These are phyloP conservation scores for Cephus pygmeus DNA, from an alignment of 2,888 invertebrate species.

Conservation along the genomic window DNA sequence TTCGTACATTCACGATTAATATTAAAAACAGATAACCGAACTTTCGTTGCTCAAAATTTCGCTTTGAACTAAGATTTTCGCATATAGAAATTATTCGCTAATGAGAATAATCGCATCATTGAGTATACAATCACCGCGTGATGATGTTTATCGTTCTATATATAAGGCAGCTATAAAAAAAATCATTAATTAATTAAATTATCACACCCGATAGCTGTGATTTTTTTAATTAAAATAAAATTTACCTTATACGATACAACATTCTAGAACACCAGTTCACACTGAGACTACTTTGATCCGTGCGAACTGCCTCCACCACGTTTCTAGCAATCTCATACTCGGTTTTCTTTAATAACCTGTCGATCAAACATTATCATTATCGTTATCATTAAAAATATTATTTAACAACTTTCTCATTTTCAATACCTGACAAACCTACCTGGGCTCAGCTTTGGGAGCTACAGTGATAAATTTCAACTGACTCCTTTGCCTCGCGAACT, in stretches of 20 bases:
- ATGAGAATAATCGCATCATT: slow-evolving; percentile 38
- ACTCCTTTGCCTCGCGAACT: slow-evolving; percentile 42
- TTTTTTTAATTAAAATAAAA: slow-evolving; percentile 8
- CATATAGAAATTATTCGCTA: slow-evolving; percentile 11
- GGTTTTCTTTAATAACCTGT: slow-evolving; percentile 40
- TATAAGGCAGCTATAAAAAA: slow-evolving; percentile 44
- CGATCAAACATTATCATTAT: not conserved
- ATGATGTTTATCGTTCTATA: slow-evolving; percentile 44
- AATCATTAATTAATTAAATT: slow-evolving; percentile 16
- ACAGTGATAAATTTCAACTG: slow-evolving; percentile 54
- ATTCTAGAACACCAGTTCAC: slow-evolving; percentile 44
- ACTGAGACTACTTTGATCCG: slow-evolving; percentile 44
- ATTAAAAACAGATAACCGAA: not conserved
- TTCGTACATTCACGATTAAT: not conserved
- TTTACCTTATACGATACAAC: slow-evolving; percentile 47
- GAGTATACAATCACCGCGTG: slow-evolving; percentile 45
- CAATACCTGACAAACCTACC: slow-evolving; percentile 34
- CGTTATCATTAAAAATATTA: not conserved
- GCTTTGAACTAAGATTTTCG: not conserved
- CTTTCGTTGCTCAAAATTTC: not conserved
- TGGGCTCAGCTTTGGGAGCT: slow-evolving; percentile 46
- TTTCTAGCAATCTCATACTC: slow-evolving; percentile 52
- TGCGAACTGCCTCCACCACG: slow-evolving; percentile 53
- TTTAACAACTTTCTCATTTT: not conserved
- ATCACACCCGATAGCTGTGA: slow-evolving; percentile 23